Conservation (phyloP, 1,140 invertebrate genomes). For the Batillaria attramentaria region DNA sequence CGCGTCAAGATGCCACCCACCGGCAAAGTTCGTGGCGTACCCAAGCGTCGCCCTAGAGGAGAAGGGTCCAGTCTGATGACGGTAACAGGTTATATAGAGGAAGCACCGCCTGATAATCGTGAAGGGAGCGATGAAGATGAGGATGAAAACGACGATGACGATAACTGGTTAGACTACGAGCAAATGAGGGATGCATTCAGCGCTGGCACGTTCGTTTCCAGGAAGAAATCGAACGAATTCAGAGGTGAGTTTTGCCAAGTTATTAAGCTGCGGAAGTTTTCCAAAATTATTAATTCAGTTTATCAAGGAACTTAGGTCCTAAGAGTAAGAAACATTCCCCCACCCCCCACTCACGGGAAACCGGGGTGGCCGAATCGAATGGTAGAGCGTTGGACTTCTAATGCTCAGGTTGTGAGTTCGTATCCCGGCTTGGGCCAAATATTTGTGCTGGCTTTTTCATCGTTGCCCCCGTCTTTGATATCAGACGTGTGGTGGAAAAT, state of each 20-base stretch:
- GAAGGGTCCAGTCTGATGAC: conserved; percentile 27
- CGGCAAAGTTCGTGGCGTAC: too few relatives aligned
- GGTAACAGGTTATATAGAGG: conserved; percentile 29
- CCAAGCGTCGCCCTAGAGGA: too few relatives aligned
- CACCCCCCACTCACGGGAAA: too few relatives aligned
- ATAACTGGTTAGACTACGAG: conserved; percentile 41
- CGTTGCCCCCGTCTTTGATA: too few relatives aligned
- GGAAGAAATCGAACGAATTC: not conserved
- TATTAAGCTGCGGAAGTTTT: not conserved
- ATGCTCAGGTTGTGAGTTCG: too few relatives aligned
- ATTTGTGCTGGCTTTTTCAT: too few relatives aligned
- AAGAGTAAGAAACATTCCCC: too few relatives aligned
- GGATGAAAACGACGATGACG: conserved; percentile 46
- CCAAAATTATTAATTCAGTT: not conserved
- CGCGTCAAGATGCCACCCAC: not conserved
- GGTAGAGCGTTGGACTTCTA: too few relatives aligned
- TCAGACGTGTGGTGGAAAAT: too few relatives aligned
- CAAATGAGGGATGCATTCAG: conserved; percentile 14
- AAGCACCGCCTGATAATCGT: not conserved
- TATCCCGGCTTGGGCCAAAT: too few relatives aligned
- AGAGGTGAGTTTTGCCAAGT: not conserved
- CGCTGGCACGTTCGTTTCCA: conserved; percentile 10
- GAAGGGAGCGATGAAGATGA: conserved; percentile 40
- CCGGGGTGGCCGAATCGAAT: too few relatives aligned
- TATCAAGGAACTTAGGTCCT: not conserved